phyloP scores from a whole-genome alignment of 1,140 invertebrate genomes.

The Steinernema feltiae region DNA sequence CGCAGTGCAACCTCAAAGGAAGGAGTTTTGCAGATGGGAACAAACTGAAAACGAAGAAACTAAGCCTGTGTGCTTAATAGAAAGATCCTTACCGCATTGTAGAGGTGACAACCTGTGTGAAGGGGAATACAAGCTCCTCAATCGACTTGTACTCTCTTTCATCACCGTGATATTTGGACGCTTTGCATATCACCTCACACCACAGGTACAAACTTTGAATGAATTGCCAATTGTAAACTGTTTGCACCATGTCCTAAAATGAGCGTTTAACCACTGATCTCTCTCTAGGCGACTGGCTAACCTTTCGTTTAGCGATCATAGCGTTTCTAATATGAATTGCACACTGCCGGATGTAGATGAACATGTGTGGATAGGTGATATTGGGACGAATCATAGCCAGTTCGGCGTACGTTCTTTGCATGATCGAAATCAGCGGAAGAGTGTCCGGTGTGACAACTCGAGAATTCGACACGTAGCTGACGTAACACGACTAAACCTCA shows the following conservation, averaged over 20 bases:
- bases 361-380: slow-evolving; percentile 80
- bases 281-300: slow-evolving; percentile 38
- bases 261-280: slow-evolving; percentile 14
- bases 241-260: slow-evolving; percentile 74
- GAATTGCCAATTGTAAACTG: slow-evolving; percentile 97
- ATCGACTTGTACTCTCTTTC: slow-evolving; percentile 63
- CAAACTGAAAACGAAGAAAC: too few relatives aligned
- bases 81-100: too few relatives aligned
- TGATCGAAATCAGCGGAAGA: slow-evolving; percentile 87
- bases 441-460: slow-evolving; percentile 83
- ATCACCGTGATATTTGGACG: slow-evolving; percentile 63
- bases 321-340: slow-evolving; percentile 93
- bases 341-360: slow-evolving; percentile 88
- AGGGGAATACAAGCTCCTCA: slow-evolving; percentile 78
- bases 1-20: slow-evolving; percentile 84
- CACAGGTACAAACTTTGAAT: slow-evolving; percentile 84
- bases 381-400: slow-evolving; percentile 76
- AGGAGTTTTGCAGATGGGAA: slow-evolving; percentile 83
- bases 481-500: slow-evolving; percentile 67
- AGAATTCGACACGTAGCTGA: slow-evolving; percentile 83
- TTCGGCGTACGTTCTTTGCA: slow-evolving; percentile 84
- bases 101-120: slow-evolving; percentile 73
- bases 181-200: slow-evolving; percentile 69
- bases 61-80: too few relatives aligned
- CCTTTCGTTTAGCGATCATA: slow-evolving; percentile 78